Percentiles rank a stretch among this genome's conserved stretches.
Conservation (phyloP, 1,140 invertebrate species). For the Teleogryllus occipitalis region DNA sequence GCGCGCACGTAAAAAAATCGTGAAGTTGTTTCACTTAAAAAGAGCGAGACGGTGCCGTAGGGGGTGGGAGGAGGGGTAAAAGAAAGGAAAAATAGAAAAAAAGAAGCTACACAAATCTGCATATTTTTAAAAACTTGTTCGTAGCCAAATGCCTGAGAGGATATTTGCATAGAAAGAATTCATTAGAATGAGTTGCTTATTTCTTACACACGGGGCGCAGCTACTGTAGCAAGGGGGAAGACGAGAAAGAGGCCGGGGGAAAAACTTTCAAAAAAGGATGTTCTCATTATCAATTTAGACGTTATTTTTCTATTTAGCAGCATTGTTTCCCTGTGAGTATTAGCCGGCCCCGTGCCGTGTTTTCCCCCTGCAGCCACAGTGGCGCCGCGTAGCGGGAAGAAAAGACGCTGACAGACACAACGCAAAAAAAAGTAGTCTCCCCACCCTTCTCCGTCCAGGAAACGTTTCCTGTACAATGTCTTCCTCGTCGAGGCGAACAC, state of each 20-base stretch:
- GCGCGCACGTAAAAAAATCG: not conserved
- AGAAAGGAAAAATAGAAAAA: not conserved
- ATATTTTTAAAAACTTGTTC: slow-evolving; percentile 13
- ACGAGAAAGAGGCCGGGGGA: not conserved
- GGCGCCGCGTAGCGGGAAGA: not conserved
- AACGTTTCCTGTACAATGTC: not conserved
- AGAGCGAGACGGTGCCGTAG: not conserved
- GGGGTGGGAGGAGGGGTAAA: not conserved
- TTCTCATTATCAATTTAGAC: slow-evolving; percentile 5
- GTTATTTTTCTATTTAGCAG: slow-evolving; percentile 5
- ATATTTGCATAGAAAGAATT: slow-evolving; percentile 12
- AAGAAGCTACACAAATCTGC: slow-evolving; percentile 9
- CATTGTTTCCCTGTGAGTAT: not conserved
- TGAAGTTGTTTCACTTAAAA: not conserved
- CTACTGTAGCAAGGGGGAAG: not conserved
- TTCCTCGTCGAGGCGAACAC: not conserved
- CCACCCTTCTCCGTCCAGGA: not conserved
- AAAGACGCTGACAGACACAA: not conserved
- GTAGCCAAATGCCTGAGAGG: not conserved
- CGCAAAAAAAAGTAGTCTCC: not conserved
- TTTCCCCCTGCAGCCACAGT: not conserved
- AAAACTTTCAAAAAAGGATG: not conserved
- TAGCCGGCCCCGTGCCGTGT: not conserved
- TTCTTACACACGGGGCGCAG: not conserved
- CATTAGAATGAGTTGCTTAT: slow-evolving; percentile 5